These are phyloP conservation scores for Epinephelus awoara DNA, from an alignment of 2,797 vertebrate species.

Conservation along the genomic window DNA sequence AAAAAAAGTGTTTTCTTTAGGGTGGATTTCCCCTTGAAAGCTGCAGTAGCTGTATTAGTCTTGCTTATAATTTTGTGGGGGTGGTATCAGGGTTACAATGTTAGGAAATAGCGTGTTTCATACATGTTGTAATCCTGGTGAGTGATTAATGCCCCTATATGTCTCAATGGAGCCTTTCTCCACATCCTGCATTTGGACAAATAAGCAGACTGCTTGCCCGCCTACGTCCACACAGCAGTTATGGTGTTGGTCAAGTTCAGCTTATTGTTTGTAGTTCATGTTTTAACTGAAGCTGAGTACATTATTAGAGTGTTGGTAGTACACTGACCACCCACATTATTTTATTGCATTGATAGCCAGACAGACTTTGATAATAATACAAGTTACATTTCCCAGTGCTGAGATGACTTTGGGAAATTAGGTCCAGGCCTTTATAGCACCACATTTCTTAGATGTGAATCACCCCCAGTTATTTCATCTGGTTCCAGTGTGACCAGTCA, in stretches of 20 bases:
- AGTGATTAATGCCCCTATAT: conserved; percentile 51
- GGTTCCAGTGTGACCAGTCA: conserved; percentile 62
- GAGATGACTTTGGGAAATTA: conserved; percentile 38
- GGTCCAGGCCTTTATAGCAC: conserved; percentile 40
- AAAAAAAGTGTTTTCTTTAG: conserved; percentile 14
- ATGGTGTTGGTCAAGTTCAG: conserved; percentile 1
- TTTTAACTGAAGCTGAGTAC: conserved; percentile 13
- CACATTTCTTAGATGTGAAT: conserved; percentile 67
- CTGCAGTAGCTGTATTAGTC: conserved; percentile 39
- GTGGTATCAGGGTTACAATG: conserved; percentile 33
- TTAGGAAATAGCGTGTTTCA: conserved; percentile 44
- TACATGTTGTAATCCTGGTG: conserved; percentile 49
- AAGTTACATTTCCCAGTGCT: conserved; percentile 17
- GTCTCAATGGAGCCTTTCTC: conserved; percentile 49
- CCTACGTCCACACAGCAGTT: conserved; percentile 11
- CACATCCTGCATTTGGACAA: conserved; percentile 63
- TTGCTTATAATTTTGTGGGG: conserved; percentile 33
- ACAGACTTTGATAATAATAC: conserved; percentile 5
- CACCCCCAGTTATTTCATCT: conserved; percentile 59
- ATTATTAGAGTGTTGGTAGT: not conserved
- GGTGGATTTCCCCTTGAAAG: conserved; percentile 42
- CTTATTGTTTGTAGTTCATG: conserved; percentile 10
- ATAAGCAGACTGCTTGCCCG: conserved; percentile 32
- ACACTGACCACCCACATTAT: not conserved
- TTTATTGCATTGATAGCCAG: conserved; percentile 1